Evolutionary conservation across 2,797 vertebrate species (phyloP).

Genomic region (Pipistrellus kuhlii): DNA sequence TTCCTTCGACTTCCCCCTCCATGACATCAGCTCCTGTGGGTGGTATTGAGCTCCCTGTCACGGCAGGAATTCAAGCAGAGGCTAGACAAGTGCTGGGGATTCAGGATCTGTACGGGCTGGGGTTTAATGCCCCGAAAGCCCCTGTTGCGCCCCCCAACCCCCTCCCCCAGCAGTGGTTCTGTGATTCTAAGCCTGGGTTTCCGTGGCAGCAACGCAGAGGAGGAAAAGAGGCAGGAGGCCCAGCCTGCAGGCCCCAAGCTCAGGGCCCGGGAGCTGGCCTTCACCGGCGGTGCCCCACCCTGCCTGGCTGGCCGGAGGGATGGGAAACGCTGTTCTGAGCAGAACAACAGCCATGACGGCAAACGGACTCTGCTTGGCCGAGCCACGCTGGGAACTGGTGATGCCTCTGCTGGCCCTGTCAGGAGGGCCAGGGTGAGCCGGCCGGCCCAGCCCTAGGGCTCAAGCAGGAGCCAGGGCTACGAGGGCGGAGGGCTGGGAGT

Average conservation of each 20-base stretch:
- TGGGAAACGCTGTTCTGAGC: conserved; percentile 1
- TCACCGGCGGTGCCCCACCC: not conserved
- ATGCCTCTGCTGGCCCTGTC: not conserved
- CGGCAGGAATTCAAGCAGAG: conserved; percentile 45
- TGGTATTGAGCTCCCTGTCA: not conserved
- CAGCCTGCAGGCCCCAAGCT: not conserved
- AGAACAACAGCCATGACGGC: conserved; percentile 7
- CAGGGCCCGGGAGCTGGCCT: not conserved
- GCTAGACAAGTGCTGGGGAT: not conserved
- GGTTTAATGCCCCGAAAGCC: not conserved
- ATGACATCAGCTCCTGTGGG: not conserved
- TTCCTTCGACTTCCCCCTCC: not conserved
- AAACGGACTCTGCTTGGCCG: not conserved
- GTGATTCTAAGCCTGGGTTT: not conserved
- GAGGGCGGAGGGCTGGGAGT: not conserved
- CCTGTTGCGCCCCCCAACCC: not conserved
- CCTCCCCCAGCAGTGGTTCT: not conserved
- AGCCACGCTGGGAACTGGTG: not conserved
- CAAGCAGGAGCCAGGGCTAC: conserved; percentile 44
- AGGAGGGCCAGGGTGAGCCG: not conserved
- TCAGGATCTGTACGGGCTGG: not conserved
- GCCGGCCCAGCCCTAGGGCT: not conserved
- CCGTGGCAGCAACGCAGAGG: not conserved
- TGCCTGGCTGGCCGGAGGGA: not conserved
- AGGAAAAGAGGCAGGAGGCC: not conserved